Base-by-base conservation (phyloP, 2,888 invertebrate species). In the Caprella mutica region DNA sequence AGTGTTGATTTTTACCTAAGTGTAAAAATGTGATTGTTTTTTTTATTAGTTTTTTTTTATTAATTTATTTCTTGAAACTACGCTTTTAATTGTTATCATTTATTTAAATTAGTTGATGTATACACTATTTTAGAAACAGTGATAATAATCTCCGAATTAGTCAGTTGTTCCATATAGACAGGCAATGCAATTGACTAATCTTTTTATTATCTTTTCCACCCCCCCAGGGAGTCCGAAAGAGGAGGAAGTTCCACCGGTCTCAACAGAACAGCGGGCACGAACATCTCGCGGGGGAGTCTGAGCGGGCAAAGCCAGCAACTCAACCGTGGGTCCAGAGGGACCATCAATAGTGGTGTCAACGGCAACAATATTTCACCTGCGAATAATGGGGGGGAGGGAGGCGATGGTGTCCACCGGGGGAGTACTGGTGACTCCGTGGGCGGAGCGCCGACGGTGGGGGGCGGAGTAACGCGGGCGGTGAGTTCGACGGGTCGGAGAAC, bases 401-500 rank as follows among this genome's bases (percentile, higher is more conserved):
- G n/a, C n/a, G n/a, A n/a, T n/a, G n/a, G n/a, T n/a, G n/a, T n/a
- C n/a, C n/a, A n/a, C n/a, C n/a, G n/a, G n/a, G n/a, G n/a, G n/a
- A 35, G 33, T 29, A 33, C 30, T 30, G 17, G 24, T 29, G 44
- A 44, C 50, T 51, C 61, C 57, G 48, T 51, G 23, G 54, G 55
- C 17, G 61, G 61, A 30, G 61, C 57, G 35, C 53, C 50, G 5
- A 35, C 43, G 17, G 56, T 44, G 17, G 40, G 48, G 52, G 61
- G 58, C 52, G 62, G 58, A 54, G 55, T 43, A 12, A 33, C 50
- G 42, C 35, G 53, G 52, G 58, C 48, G 30, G 56, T 55, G 26
- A 58, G 58, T 21, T 46, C 51, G 26, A 53, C 42, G 51, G 50
- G 62, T 24, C 56, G 55, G 72, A 76, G 69, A 71, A 72, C 76